Evolutionary conservation across 2,888 invertebrate species (phyloP).

Genomic region (Drosophila helvetica): DNA sequence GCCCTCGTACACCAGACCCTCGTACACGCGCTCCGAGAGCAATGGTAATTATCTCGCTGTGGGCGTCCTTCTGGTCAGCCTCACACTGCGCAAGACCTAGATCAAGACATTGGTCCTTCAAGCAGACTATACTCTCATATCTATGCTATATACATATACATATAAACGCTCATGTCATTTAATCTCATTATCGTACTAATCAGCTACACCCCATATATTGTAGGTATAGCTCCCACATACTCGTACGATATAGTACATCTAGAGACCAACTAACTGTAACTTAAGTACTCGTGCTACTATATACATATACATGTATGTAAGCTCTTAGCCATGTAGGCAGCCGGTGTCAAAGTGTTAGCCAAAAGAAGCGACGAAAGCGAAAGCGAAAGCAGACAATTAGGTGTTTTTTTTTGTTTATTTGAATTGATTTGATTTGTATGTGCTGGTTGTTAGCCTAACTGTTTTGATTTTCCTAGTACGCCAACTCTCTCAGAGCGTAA

Average conservation of each 20-base stretch:
- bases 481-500: constrained; percentile 66
- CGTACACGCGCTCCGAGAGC: constrained; percentile 83
- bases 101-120: neutral
- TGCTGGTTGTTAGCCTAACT: constrained; percentile 17
- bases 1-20: constrained; percentile 81
- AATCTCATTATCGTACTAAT: constrained; percentile 53
- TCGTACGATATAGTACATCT: neutral
- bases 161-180: constrained; percentile 34
- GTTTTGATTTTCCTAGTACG: constrained; percentile 55
- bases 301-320: too few species aligned
- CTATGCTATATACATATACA: constrained; percentile 16
- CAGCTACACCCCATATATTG: constrained; percentile 33
- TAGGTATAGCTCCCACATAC: neutral
- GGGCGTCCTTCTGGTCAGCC: constrained; percentile 81
- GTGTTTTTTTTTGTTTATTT: constrained; percentile 34
- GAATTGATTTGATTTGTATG: neutral
- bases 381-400: constrained; percentile 49
- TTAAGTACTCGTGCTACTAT: too few species aligned
- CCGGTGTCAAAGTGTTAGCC: constrained; percentile 57
- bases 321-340: constrained; percentile 59
- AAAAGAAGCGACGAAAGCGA: constrained; percentile 43
- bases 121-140: neutral
- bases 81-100: constrained; percentile 77
- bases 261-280: constrained; percentile 43
- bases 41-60: constrained; percentile 83